A percentile compares a stretch with the other conserved stretches of the same genome.
Conservation (phyloP, 2,888 invertebrate genomes). For the Fragum fragum region DNA sequence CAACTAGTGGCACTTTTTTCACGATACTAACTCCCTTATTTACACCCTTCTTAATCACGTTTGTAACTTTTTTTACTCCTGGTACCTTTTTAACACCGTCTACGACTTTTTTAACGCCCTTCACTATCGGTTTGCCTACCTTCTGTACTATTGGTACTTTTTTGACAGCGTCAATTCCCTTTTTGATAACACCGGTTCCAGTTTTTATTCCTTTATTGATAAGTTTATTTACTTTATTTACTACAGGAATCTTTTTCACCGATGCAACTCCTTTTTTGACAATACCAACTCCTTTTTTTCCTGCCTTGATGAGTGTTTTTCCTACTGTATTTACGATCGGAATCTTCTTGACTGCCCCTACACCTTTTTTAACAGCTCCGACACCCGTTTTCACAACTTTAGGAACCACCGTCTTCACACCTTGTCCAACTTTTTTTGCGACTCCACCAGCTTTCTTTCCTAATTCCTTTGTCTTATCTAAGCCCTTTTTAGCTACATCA, state of each 20-base stretch:
- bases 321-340: no score
- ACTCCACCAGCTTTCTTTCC: background rate
- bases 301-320: no score
- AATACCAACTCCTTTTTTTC: no score
- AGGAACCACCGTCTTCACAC: background rate
- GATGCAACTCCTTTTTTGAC: no score
- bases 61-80: background rate
- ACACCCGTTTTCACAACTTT: background rate
- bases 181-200: background rate
- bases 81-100: background rate
- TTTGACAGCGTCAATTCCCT: no score
- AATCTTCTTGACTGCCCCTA: background rate
- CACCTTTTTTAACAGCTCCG: background rate
- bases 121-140: background rate
- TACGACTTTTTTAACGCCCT: conserved; percentile 1
- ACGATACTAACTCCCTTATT: no score
- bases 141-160: background rate
- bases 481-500: background rate
- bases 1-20: no score
- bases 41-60: no score
- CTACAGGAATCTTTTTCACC: no score
- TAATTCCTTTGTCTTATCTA: background rate
- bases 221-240: no score
- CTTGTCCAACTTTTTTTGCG: background rate
- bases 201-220: background rate